Evolutionary conservation across 2,888 invertebrate genomes (phyloP), one percentile per base, ranked within the genome.

Genomic region (Apotomis capreana): DNA sequence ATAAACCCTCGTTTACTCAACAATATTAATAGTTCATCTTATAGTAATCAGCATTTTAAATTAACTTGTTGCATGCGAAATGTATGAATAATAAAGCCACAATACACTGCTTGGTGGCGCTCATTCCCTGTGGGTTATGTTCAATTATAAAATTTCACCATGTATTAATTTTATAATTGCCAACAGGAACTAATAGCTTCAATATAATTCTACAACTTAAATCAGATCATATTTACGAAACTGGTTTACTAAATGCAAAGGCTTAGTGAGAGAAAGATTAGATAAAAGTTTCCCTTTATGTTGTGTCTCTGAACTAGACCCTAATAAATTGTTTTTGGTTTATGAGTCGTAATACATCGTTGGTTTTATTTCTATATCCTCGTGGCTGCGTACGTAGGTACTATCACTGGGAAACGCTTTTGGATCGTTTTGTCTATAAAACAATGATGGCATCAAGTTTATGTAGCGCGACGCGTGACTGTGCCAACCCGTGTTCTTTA

Each of bases 351-450:
- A 61, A 55, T 55, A 55, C 49, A 49, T 37, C 57, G 49, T 57
- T 36, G 15, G n/a, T 61, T 69, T 63, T 57, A 69, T 69, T 49
- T 69, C 57, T 69, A 69, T 62, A 69, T 69, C 36, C 15, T 61
- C 40, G 37, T 12, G 37, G 69, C 54, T 46, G 55, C 55, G 54
- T 36, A 61, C 55, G 54, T 36, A 49, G n/a, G 62, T n/a, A 13
- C n/a, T 64, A 40, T 46, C 54, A 49, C 37, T 49, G 15, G 60
- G 13, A 61, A 51, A 15, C 46, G 15, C 46, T n/a, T 37, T n/a
- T 55, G 37, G 37, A 46, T 68, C 49, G 51, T 68, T 54, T 57
- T 69, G 62, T 15, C 49, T 62, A 62, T 62, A 69, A 62, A 62
- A 67, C 36, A 51, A 55, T 10, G 40, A 26, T 57, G 62, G 15